Percentiles rank a stretch among this genome's conserved stretches.
Conservation (phyloP, 2,113 vertebrate species). For the Indicator maculatus region DNA sequence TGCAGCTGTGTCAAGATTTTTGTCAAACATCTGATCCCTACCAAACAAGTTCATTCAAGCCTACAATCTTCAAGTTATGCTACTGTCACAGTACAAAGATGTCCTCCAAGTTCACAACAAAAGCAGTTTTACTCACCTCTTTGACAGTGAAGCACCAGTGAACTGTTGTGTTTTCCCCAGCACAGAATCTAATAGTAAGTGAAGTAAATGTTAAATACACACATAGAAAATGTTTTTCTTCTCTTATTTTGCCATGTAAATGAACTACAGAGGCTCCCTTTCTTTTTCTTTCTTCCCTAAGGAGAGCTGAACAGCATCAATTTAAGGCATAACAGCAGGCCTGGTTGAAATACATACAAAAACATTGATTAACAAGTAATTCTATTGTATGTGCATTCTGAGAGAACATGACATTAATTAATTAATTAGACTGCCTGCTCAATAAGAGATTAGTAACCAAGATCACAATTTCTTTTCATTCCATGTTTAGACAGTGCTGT, state of each 20-base stretch:
- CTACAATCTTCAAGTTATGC: not conserved
- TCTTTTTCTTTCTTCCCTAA: not conserved
- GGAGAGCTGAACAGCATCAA: not conserved
- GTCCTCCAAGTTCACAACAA: not conserved
- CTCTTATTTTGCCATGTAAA: not conserved
- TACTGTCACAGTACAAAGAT: not conserved
- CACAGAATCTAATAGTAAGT: not conserved
- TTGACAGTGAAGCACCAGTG: not conserved
- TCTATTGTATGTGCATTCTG: not conserved
- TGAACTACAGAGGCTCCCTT: not conserved
- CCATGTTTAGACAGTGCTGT: not conserved
- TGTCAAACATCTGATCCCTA: not conserved
- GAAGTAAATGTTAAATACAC: not conserved
- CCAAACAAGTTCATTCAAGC: not conserved
- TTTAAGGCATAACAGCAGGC: not conserved
- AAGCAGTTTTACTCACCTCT: not conserved
- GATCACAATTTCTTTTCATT: not conserved
- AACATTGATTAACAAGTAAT: not conserved
- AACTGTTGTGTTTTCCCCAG: not conserved
- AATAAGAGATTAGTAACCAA: not conserved
- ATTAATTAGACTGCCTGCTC: not conserved
- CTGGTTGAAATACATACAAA: not conserved
- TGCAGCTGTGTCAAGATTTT: not conserved
- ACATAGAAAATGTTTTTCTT: fast-evolving
- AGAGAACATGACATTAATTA: not conserved